Evolutionary conservation across 2,888 invertebrate genomes (phyloP).

Genomic region (Mimachlamys varia): DNA sequence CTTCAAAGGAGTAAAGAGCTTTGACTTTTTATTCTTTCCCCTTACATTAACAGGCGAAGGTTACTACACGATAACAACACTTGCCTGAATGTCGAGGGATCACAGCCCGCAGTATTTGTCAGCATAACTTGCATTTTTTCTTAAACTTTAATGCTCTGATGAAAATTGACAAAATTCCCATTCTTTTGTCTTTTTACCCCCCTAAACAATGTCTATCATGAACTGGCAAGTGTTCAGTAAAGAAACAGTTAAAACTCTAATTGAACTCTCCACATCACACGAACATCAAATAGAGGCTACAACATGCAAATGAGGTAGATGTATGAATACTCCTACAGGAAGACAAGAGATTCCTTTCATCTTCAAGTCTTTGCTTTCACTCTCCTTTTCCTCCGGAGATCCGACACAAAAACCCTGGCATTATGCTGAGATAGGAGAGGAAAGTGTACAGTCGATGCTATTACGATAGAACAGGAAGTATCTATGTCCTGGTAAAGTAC

Average conservation of each 20-base stretch:
- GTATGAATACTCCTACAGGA: not conserved
- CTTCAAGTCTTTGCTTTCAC: not conserved
- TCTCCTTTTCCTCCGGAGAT: constrained; percentile 11
- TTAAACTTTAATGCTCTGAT: not conserved
- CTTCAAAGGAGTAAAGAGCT: constrained; percentile 11
- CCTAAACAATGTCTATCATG: not conserved
- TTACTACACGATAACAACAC: not conserved
- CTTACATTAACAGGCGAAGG: not conserved
- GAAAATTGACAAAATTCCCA: not conserved
- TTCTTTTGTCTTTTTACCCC: not conserved
- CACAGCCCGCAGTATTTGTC: not conserved
- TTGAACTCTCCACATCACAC: not conserved
- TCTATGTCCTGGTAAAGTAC: not conserved
- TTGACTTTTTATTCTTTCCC: not conserved
- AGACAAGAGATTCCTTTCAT: constrained; percentile 6
- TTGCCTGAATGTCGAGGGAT: not conserved
- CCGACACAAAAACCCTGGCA: not conserved
- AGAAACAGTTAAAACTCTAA: constrained; percentile 21
- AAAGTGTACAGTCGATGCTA: not conserved
- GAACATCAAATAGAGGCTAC: not conserved
- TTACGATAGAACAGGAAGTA: not conserved
- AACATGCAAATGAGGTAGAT: constrained; percentile 5
- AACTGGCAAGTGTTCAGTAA: not conserved
- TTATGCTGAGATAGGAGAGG: not conserved
- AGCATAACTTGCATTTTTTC: not conserved